phyloP scores from a whole-genome alignment of 2,797 vertebrate species.

The Mormyrops attenuatus region DNA sequence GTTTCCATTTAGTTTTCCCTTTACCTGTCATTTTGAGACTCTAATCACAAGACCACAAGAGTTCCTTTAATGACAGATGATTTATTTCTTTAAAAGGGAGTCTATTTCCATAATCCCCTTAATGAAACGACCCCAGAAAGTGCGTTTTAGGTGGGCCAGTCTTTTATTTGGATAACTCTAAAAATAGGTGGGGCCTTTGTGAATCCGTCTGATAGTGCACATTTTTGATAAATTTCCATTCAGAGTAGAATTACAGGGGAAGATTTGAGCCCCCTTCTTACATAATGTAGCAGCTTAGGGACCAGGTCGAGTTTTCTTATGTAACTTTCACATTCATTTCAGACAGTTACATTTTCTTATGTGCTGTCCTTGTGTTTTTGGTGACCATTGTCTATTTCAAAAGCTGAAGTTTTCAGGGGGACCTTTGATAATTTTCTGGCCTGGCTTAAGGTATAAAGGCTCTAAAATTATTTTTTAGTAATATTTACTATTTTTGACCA shows the following conservation, averaged over 20 bases:
- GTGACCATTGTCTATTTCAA: not conserved
- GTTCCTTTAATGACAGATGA: slow-evolving; percentile 5
- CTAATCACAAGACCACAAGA: not conserved
- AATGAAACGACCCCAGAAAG: not conserved
- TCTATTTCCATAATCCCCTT: not conserved
- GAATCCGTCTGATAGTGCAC: not conserved
- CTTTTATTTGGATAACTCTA: not conserved
- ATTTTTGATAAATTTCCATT: slow-evolving; percentile 11
- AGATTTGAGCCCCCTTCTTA: not conserved
- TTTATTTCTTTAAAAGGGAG: not conserved
- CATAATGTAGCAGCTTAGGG: not conserved
- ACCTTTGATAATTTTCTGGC: not conserved
- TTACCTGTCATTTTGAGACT: not conserved
- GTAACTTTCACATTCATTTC: not conserved
- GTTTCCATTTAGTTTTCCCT: not conserved
- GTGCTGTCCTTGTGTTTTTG: not conserved
- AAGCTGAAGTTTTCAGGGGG: not conserved
- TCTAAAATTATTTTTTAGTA: too few species aligned
- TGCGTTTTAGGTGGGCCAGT: not conserved
- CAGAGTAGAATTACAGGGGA: not conserved
- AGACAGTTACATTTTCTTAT: not conserved
- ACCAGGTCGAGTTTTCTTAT: not conserved
- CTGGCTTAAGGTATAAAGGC: not conserved
- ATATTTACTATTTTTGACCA: not conserved
- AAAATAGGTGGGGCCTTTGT: not conserved